Base-by-base conservation (phyloP, 35 echinoderm and acorn worm species). In the Apostichopus japonicus region DNA sequence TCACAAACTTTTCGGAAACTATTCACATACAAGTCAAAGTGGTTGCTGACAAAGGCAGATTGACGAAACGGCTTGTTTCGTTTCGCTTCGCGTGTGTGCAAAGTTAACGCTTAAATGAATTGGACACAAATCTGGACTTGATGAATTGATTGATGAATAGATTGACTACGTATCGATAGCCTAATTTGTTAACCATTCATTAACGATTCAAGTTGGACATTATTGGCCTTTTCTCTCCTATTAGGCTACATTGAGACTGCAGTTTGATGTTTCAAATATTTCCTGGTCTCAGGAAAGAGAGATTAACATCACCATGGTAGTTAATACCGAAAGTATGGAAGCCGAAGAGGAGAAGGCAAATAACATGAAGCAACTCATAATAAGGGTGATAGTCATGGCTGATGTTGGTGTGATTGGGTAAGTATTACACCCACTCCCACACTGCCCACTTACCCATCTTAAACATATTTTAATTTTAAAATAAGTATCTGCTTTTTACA, bases 401-500 rank as follows among this genome's bases (percentile, higher is more conserved):
- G 84, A 87, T 15, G 16, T 87, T 61, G 62, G 57, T 58, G 57
- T 87, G 25, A 27, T 87, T 4, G 84, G 84, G 84, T 87, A 87
- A 65, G 84, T 62, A 6, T 83, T 22, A 79, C 27, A 0, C 27
- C 27, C 0, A 33, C 27, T 33, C 27, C 27, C n/a, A n/a, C 11
- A 72, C 11, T 72, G 67, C 11, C n/a, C 11, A 13, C 67, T n/a
- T 2, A 1, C 11, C 67, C 11, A n/a, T 13, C n/a, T 13, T 72
- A 72, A n/a, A 15, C n/a, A n/a, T 15, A 15, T 72, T n/a, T n/a
- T n/a, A n/a, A n/a, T 13, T 15, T 15, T 1, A n/a, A n/a, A n/a
- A 15, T 15, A 72, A n/a, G 4, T 13, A 72, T 15, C 67, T 72
- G 17, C 8, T 17, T 17, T 70, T n/a, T n/a, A n/a, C n/a, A 70